Base-by-base conservation (phyloP, 2,113 vertebrate species). In the Camelus bactrianus region DNA sequence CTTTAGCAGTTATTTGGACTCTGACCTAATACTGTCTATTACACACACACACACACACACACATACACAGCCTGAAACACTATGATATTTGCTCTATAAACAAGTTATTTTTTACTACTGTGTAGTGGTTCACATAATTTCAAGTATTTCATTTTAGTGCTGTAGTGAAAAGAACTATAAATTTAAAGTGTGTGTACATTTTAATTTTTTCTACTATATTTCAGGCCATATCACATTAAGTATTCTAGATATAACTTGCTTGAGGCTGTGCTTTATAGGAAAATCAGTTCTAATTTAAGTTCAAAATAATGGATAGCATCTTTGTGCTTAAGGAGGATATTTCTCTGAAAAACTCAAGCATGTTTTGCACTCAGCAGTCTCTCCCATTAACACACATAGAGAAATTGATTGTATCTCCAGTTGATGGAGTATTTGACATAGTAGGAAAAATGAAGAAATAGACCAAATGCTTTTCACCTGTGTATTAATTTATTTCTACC, bases 101-200 rank as follows among this genome's bases (percentile, higher is more conserved):
- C 10, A 42, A 42, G 38, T 8, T 93, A 1, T 58, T 83, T 64
- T 81, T 38, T 5, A 56, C 46, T 67, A 22, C 13, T 19, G 1
- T 42, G 8, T 26, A 67, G 24, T 48, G 30, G 11, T 62, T 96
- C 70, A 92, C 6, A 76, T 28, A 93, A 94, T 76, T 60, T 20
- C 48, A 48, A 86, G 32, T 46, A 80, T 60, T 26, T 88, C 38
- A 65, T 72, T 90, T 94, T 86, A 89, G 11, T 60, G 9, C 5
- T 52, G 9, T 93, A 75, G 38, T 95, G 62, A 93, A 97, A 93
- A 95, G 12, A 91, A 65, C 48, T 90, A 26, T 83, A 81, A 48
- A 48, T 75, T 93, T 93, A 54, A 95, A 92, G 10, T 80, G 4
- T 84, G 14, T 76, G 26, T 65, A 62, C 48, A 13, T 15, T 95